These are phyloP conservation scores for Parauchenoglanis ngamensis DNA, from an alignment of 2,797 vertebrate genomes.

Conservation along the genomic window DNA sequence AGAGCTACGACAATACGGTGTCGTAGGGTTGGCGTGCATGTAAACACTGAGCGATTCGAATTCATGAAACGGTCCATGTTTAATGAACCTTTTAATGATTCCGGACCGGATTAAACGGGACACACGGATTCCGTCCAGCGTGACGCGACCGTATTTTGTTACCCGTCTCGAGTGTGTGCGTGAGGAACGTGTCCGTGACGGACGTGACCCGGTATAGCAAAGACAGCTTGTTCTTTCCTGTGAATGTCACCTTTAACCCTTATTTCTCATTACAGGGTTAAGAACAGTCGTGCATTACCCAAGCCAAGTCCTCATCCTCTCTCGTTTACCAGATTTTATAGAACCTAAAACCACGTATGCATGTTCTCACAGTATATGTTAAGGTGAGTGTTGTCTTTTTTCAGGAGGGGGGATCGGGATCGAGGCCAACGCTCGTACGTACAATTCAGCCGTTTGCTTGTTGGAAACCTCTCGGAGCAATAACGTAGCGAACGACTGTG, in stretches of 20 bases:
- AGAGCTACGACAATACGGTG: neutral
- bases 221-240: neutral
- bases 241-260: neutral
- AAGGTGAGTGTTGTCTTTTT: conserved; percentile 38
- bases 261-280: neutral
- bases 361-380: conserved; percentile 49
- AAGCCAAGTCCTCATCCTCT: neutral
- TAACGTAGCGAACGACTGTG: conserved; percentile 7
- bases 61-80: neutral
- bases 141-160: neutral
- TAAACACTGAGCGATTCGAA: neutral
- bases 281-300: neutral
- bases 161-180: neutral
- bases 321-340: neutral
- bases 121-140: neutral
- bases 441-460: conserved; percentile 36
- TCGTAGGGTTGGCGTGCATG: neutral
- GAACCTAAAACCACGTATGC: conserved; percentile 38
- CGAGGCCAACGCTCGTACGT: neutral
- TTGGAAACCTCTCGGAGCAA: conserved; percentile 24
- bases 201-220: neutral
- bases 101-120: neutral
- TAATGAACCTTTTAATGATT: neutral
- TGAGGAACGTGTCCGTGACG: neutral
- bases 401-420: neutral